Percentiles rank a stretch among this genome's conserved stretches.
phyloP scores from a whole-genome alignment of 2,797 vertebrate genomes.

The Pseudochirops corinnae region DNA sequence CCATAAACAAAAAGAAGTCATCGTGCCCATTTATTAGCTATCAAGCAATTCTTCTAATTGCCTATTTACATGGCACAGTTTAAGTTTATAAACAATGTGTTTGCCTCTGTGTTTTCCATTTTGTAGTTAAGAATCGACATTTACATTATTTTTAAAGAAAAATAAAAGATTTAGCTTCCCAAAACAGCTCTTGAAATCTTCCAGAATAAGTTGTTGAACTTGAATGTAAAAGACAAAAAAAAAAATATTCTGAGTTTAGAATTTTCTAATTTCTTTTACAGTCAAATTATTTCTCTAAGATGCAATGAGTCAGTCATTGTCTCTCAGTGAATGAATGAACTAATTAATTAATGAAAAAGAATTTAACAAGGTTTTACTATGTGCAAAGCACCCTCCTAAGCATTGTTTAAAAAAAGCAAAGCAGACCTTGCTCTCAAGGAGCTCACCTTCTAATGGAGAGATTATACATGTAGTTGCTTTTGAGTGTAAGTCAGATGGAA shows the following conservation, averaged over 20 bases:
- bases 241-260: background rate
- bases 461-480: background rate
- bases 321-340: background rate
- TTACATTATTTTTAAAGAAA: slow-evolving; percentile 34
- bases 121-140: background rate
- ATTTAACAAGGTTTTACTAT: background rate
- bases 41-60: background rate
- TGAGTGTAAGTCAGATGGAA: background rate
- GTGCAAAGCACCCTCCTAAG: background rate
- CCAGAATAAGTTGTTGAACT: background rate
- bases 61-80: background rate
- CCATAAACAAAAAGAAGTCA: background rate
- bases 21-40: background rate
- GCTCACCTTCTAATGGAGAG: background rate
- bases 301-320: background rate
- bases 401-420: background rate
- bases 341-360: background rate
- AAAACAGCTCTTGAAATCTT: rapidly evolving
- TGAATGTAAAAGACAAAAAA: background rate
- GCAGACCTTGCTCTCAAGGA: background rate
- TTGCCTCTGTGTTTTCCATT: background rate
- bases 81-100: background rate
- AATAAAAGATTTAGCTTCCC: background rate
- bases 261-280: background rate
- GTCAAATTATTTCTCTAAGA: background rate